Conservation (phyloP, 1,140 invertebrate genomes). For the Nomia melanderi region DNA sequence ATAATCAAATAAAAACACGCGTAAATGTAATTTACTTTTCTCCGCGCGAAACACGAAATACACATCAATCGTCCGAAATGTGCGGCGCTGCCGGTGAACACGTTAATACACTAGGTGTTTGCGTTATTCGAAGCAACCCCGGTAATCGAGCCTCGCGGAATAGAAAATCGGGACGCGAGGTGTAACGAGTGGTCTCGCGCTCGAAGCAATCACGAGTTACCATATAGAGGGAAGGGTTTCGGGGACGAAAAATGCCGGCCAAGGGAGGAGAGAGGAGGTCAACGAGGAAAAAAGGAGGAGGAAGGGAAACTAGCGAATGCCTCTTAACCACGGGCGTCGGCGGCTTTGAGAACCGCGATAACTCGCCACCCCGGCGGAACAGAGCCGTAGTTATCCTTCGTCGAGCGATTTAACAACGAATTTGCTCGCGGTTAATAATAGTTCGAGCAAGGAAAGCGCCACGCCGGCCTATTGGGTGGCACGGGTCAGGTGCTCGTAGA, state of each 20-base stretch:
- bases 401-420: slow-evolving; percentile 56
- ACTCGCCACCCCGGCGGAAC: slow-evolving; percentile 50
- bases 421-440: slow-evolving; percentile 68
- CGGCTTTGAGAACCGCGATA: slow-evolving; percentile 55
- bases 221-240: slow-evolving; percentile 1
- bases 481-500: slow-evolving; percentile 69
- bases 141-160: background rate
- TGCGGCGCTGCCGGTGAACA: too few species aligned
- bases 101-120: too few species aligned
- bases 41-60: too few species aligned
- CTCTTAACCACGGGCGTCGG: slow-evolving; percentile 56
- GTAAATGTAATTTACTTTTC: too few species aligned
- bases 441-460: slow-evolving; percentile 71
- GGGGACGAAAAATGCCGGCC: background rate
- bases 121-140: too few species aligned
- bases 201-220: background rate
- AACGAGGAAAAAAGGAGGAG: background rate
- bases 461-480: slow-evolving; percentile 60
- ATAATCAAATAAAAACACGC: too few species aligned
- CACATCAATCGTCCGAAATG: too few species aligned
- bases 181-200: background rate
- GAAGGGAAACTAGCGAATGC: slow-evolving; percentile 47
- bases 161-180: background rate
- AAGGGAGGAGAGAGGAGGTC: too few species aligned
- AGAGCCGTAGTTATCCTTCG: slow-evolving; percentile 51